Percentiles rank a stretch among this genome's conserved stretches.
phyloP scores from a whole-genome alignment of 92 coral and sea anemone genomes.

The Galaxea fascicularis region DNA sequence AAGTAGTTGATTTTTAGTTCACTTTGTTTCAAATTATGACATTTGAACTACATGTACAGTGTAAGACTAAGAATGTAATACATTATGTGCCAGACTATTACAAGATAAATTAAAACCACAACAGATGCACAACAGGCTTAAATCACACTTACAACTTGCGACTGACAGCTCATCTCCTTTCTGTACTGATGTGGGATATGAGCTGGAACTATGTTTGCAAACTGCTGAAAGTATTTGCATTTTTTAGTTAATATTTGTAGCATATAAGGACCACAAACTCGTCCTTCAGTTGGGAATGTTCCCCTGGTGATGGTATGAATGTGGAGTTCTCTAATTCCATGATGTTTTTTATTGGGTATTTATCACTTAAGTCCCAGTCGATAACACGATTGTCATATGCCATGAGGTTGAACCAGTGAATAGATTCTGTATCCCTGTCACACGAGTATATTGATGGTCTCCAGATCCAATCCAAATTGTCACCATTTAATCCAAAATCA shows the following conservation, averaged over 20 bases:
- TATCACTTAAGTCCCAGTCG: constrained; percentile 11
- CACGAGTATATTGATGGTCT: constrained; percentile 55
- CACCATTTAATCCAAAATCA: constrained; percentile 59
- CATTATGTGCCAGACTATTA: too few species aligned
- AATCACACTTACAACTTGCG: constrained; percentile 40
- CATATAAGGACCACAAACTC: constrained; percentile 40
- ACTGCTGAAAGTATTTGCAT: constrained; percentile 52
- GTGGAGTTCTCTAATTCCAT: constrained; percentile 42
- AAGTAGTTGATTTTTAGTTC: constrained; percentile 13
- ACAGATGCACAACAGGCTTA: too few species aligned
- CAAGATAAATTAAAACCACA: too few species aligned
- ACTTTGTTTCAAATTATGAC: constrained; percentile 17
- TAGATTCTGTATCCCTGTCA: constrained; percentile 41
- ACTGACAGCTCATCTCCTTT: constrained; percentile 25
- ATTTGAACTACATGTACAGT: too few species aligned
- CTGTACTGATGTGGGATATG: constrained; percentile 45
- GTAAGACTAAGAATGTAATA: too few species aligned
- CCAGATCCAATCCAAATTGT: constrained; percentile 44
- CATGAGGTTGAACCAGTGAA: constrained; percentile 48
- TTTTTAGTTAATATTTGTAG: constrained; percentile 25
- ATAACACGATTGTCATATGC: constrained; percentile 41
- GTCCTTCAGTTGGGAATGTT: constrained; percentile 34
- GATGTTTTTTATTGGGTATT: constrained; percentile 22
- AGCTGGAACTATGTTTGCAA: constrained; percentile 27
- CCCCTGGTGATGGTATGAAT: constrained; percentile 50